Evolutionary conservation across 2,113 vertebrate species (phyloP), one percentile per base, ranked within the genome.

Genomic region (Amia ocellicauda): DNA sequence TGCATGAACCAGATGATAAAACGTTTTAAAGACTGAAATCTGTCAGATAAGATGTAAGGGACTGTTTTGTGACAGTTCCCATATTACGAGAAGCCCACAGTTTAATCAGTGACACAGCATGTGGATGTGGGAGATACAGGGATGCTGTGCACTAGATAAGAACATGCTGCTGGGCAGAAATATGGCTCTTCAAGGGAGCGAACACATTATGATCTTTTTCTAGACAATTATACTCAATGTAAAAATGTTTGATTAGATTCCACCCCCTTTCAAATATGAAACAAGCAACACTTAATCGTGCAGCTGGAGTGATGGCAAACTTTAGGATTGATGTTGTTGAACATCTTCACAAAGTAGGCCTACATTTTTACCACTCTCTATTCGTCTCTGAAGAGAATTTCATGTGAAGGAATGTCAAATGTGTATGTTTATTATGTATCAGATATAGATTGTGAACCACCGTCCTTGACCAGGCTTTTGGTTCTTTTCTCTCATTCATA

Each of bases 41-140:
- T 5, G 13, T 47, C n/a, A 47, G n/a, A 47, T 1, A 47, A 47
- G n/a, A n/a, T n/a, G n/a, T 47, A 47, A 7, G n/a, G n/a, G 11
- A 47, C 45, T 16, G 43, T 47, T 16, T 47, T 19, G 5, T 47
- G 45, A 47, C 45, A 47, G 45, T 47, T n/a, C 16, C 5, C 45
- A 7, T 47, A 47, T 47, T 17, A 47, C n/a, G 11, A 47, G n/a
- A 47, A 47, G 5, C 14, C 16, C 4, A 17, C 45, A n/a, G 45
- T 47, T 47, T 47, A 47, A 47, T 47, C 45, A 47, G 14, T 47
- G 45, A 17, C 45, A 47, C 45, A 47, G 45, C 45, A 47, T 47
- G 45, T 47, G n/a, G 10, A 47, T 4, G 14, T 47, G 45, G n/a
- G 45, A 47, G 45, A 7, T 47, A 19, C 45, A 47, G 3, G 45